These are phyloP conservation scores for Chiloscyllium plagiosum DNA, from an alignment of 2,113 vertebrate genomes.

Conservation along the genomic window DNA sequence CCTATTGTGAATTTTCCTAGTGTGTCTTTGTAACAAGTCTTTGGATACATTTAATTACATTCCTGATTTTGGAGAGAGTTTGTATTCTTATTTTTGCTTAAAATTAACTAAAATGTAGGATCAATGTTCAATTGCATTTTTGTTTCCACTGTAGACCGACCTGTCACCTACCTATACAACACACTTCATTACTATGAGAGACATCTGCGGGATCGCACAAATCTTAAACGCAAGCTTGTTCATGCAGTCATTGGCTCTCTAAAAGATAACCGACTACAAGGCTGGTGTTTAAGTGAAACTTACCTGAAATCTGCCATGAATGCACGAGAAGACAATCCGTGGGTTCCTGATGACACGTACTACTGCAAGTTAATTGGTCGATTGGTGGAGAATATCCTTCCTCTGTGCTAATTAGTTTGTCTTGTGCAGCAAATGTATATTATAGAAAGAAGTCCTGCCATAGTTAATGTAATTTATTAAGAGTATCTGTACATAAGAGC, in stretches of 20 bases:
- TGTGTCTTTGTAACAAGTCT: neutral
- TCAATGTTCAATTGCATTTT: conserved; percentile 38
- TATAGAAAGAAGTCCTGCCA: too few species aligned
- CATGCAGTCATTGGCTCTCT: conserved; percentile 95
- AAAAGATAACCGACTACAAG: conserved; percentile 88
- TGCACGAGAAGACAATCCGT: conserved; percentile 81
- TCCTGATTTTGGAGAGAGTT: neutral
- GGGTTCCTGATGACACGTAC: conserved; percentile 94
- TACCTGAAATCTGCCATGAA: conserved; percentile 93
- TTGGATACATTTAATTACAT: neutral
- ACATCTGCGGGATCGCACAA: conserved; percentile 81
- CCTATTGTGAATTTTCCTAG: neutral
- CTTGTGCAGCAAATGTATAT: neutral
- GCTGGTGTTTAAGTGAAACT: conserved; percentile 95
- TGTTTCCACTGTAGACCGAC: conserved; percentile 69
- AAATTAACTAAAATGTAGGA: neutral
- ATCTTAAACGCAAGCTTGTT: conserved; percentile 92
- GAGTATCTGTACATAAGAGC: neutral
- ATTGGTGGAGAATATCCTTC: conserved; percentile 98
- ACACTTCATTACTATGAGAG: conserved; percentile 94
- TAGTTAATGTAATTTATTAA: neutral
- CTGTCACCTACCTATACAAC: conserved; percentile 96
- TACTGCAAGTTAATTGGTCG: conserved; percentile 96
- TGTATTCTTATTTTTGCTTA: neutral
- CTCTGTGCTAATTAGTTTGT: neutral